A percentile compares a stretch with the other conserved stretches of the same genome.
phyloP scores from a whole-genome alignment of 1,140 invertebrate species.

The Brachionus manjavacas region DNA sequence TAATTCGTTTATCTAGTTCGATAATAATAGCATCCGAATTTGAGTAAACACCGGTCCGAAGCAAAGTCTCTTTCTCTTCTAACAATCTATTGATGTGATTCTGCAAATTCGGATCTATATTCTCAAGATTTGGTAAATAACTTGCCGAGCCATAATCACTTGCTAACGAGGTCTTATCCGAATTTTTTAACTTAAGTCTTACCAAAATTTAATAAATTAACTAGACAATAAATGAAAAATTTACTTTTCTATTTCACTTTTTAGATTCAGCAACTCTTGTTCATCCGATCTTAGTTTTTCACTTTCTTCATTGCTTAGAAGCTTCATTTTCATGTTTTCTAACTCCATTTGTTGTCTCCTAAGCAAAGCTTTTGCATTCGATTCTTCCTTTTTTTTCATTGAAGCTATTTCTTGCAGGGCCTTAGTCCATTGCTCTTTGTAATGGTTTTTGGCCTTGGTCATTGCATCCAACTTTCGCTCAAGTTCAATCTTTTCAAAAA shows the following conservation, averaged over 20 bases:
- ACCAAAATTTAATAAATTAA: background rate
- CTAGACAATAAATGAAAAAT: background rate
- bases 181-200: slow-evolving; percentile 43
- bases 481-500: slow-evolving; percentile 51
- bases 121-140: background rate
- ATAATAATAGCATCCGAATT: slow-evolving; percentile 56
- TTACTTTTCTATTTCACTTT: slow-evolving; percentile 55
- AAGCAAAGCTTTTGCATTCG: slow-evolving; percentile 50
- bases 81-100: slow-evolving; percentile 56
- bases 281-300: slow-evolving; percentile 53
- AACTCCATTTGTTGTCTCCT: slow-evolving; percentile 54
- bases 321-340: slow-evolving; percentile 56
- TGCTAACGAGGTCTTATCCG: slow-evolving; percentile 34
- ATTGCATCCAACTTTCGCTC: slow-evolving; percentile 56
- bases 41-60: slow-evolving; percentile 57
- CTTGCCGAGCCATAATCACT: background rate
- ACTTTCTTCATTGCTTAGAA: slow-evolving; percentile 55
- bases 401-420: slow-evolving; percentile 55
- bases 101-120: slow-evolving; percentile 28
- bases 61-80: slow-evolving; percentile 57
- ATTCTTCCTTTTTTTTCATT: slow-evolving; percentile 55
- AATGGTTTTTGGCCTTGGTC: slow-evolving; percentile 56
- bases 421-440: slow-evolving; percentile 58
- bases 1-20: slow-evolving; percentile 57
- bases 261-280: slow-evolving; percentile 53